Conservation (phyloP, 2,797 vertebrate genomes). For the Buphagus erythrorhynchus region DNA sequence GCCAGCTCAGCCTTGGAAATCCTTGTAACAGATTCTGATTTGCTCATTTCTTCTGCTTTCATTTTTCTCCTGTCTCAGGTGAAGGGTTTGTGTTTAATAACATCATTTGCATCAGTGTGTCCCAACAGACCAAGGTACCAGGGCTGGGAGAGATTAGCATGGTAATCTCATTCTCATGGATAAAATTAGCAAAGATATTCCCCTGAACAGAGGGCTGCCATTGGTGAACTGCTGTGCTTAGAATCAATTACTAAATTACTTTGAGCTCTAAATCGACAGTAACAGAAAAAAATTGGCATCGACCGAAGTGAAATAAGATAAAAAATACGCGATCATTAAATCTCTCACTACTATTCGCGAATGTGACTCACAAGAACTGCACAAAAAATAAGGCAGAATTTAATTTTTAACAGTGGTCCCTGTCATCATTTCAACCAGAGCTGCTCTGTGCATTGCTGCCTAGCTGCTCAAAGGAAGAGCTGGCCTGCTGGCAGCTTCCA, state of each 20-base stretch:
- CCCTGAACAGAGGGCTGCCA: constrained; percentile 92
- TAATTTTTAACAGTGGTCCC: constrained; percentile 97
- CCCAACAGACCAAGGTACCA: constrained; percentile 90
- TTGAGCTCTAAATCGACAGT: constrained; percentile 99
- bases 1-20: constrained; percentile 33
- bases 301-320: constrained; percentile 97
- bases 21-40: constrained; percentile 12
- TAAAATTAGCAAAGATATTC: constrained; percentile 99
- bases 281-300: constrained; percentile 99
- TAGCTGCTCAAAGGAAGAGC: neutral
- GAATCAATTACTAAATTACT: constrained; percentile 99
- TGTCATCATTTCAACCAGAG: constrained; percentile 97
- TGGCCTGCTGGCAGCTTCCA: neutral
- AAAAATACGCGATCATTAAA: constrained; percentile 99
- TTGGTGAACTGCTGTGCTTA: constrained; percentile 89
- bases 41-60: constrained; percentile 63
- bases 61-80: constrained; percentile 69
- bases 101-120: constrained; percentile 85
- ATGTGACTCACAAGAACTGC: constrained; percentile 98
- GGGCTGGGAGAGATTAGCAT: constrained; percentile 92
- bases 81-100: constrained; percentile 82
- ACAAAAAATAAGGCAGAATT: constrained; percentile 99
- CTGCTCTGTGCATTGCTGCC: constrained; percentile 45
- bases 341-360: constrained; percentile 97
- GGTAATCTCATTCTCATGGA: constrained; percentile 98